Evolutionary conservation across 2,797 vertebrate species (phyloP), one percentile per base, ranked within the genome.

Genomic region (Botia kubotai): DNA sequence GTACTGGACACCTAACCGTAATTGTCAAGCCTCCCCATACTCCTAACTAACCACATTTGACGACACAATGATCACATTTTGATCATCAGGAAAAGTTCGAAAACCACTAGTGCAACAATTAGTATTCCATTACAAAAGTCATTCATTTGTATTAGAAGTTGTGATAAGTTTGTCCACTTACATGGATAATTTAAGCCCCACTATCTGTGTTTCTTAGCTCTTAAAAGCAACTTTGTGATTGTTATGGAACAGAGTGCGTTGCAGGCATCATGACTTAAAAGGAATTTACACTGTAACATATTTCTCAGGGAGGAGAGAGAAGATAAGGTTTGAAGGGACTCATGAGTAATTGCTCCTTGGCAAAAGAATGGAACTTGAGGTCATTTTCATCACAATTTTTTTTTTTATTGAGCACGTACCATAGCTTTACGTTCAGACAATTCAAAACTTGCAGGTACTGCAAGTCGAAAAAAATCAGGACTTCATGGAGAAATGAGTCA

Each of bases 311-410:
- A 53, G 63, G 13, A 78, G 43, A 46, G 33, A 33, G 33, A 46
- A 46, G 58, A 80, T 83, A 80, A 83, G 43, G 60, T 80, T 60
- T 72, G 60, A 84, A 39, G 14, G n/a, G 58, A 72, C 67, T 52
- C 55, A 46, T 72, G 46, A 82, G 76, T 79, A 79, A 84, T 75
- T 71, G 72, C 77, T 66, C 50, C 19, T 72, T 78, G 39, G 70
- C 33, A 82, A 67, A 63, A 67, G 23, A 3, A 75, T 50, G 33
- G 65, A 81, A 70, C 71, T 79, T 57, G 26, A 12, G 48, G 73
- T 80, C 73, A 73, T 82, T 85, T 82, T 80, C 81, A 82, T 82
- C 70, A 77, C 73, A 84, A 82, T 77, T 72, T 58, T n/a, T 80
- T 80, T 81, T 75, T 21, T 70, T 66, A 80, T 63, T 74, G 57